These are phyloP conservation scores for Amblyjoppa fuscipennis DNA, from an alignment of 2,888 invertebrate genomes.

Conservation along the genomic window DNA sequence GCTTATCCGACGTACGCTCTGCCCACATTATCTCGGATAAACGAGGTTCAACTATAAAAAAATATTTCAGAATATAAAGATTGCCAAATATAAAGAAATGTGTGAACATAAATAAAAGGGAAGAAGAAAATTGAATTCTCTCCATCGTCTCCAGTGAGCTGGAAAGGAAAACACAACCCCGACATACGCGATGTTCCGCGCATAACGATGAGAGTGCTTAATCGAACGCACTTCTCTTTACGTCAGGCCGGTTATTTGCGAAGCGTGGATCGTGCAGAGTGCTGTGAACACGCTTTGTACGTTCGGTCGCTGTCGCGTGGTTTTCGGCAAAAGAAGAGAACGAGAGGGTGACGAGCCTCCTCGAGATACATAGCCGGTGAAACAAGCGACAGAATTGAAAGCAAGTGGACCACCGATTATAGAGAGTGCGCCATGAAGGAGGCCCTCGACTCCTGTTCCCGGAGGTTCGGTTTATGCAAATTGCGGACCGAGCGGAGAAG, in stretches of 20 bases:
- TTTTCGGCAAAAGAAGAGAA: constrained; percentile 27
- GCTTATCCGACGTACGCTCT: no score
- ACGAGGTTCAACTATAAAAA: no score
- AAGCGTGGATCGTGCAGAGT: background rate
- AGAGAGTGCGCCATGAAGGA: constrained; percentile 16
- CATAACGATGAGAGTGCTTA: no score
- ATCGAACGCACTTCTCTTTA: background rate
- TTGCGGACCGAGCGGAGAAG: constrained; percentile 29
- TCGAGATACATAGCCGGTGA: constrained; percentile 2
- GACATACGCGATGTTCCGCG: no score
- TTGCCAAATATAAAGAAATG: no score
- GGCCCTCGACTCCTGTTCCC: constrained; percentile 45
- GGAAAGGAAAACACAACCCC: no score
- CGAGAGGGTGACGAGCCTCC: constrained; percentile 4
- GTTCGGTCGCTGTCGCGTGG: constrained; percentile 1
- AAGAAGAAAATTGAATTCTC: no score
- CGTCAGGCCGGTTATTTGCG: background rate
- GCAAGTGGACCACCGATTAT: background rate
- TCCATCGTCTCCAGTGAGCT: no score
- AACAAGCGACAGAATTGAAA: constrained; percentile 12
- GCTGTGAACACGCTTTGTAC: background rate
- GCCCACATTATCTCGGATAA: no score
- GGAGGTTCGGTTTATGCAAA: constrained; percentile 62
- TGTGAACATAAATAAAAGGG: no score
- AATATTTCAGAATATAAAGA: no score